Conservation (phyloP, 1,140 invertebrate species). For the Trichonephila inaurata region DNA sequence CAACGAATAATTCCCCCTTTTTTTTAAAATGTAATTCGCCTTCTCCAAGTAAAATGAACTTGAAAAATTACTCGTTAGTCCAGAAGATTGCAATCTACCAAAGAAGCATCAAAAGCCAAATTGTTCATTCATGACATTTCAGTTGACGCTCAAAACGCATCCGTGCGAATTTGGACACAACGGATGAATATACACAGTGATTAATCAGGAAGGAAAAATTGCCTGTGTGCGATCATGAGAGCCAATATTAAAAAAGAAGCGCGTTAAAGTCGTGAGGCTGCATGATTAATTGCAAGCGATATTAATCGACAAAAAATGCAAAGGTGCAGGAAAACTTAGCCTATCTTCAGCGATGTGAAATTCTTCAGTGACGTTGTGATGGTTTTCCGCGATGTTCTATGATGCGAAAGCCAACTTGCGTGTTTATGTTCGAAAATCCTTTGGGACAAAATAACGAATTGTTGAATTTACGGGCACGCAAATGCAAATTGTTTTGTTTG, state of each 20-base stretch:
- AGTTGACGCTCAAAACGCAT: background rate
- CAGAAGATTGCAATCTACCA: too few relatives aligned
- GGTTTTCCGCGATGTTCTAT: too few relatives aligned
- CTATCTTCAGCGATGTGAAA: conserved; percentile 1
- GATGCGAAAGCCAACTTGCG: background rate
- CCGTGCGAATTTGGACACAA: background rate
- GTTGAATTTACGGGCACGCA: background rate
- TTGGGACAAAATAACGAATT: conserved; percentile 23
- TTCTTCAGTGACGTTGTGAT: background rate
- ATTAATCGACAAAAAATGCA: conserved; percentile 28
- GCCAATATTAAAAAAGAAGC: background rate
- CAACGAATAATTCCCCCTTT: too few relatives aligned
- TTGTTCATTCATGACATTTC: background rate
- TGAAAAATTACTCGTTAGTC: too few relatives aligned
- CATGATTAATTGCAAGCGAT: conserved; percentile 33
- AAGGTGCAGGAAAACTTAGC: background rate
- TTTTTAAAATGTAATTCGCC: too few relatives aligned
- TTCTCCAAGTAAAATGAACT: too few relatives aligned
- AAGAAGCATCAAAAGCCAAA: background rate
- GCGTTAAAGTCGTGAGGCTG: background rate
- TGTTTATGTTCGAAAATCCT: background rate
- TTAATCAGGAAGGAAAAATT: background rate
- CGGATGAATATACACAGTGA: background rate
- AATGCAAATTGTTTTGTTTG: background rate
- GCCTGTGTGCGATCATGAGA: background rate